Base-by-base conservation (phyloP, 2,113 vertebrate genomes). In the Pitta sordida region DNA sequence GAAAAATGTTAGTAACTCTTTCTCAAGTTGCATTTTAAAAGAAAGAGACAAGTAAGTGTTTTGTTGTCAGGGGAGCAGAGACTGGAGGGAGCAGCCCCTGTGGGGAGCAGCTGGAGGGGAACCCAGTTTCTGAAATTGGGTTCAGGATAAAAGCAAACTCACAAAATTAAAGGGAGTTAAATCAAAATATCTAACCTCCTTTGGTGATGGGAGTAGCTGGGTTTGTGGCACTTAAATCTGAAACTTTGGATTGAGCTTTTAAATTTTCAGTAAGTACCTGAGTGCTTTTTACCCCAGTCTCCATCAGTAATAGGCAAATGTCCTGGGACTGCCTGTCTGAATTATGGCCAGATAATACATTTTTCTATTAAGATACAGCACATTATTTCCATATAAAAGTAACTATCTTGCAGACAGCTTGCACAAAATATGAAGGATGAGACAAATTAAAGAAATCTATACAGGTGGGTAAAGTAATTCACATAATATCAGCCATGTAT, bases 381-480 rank as follows among this genome's bases (percentile, higher is more conserved):
- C 53, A 78, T 80, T 83, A 65, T 83, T 86, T 78, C 53, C 3
- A 23, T 79, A 82, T 37, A 95, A 83, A 81, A 89, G 55, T 73
- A 94, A 90, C 95, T 60, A 46, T 37, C 15, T 51, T 36, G 32
- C 84, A 67, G 21, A 83, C 84, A 96, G n/a, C 79, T 53, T 49
- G 74, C 90, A 65, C 55, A 81, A 85, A 69, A 75, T 24, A 79
- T 49, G 68, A 96, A 89, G 73, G 52, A 84, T 51, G 53, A 85
- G 74, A 60, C 18, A 62, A 85, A 69, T 87, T 60, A 79, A n/a
- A 71, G 34, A 74, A 88, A 87, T 73, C 48, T 43, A 70, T 77
- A 69, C 1, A 30, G 30, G 32, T 48, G 51, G 23, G 24, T 58
- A 80, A 59, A 86, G 46, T n/a, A 69, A 77, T 46, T 74, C 21